Evolutionary conservation across 2,888 invertebrate genomes (phyloP), one percentile per base, ranked within the genome.

Genomic region (Leucophenga maculata): DNA sequence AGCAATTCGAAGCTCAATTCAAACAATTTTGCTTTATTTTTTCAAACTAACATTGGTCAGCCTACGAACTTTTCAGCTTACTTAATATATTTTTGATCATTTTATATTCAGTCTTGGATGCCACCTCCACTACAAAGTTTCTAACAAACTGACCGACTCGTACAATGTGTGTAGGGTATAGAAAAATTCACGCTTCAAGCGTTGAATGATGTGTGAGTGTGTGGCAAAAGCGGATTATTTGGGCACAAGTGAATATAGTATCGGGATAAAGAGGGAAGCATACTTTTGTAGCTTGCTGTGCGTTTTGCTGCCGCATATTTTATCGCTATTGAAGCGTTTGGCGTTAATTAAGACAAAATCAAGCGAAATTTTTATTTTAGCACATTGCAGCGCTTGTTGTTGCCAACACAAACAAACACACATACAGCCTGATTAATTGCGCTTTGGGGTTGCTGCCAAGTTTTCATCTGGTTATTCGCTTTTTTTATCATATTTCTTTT

Each of bases 281-380:
- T 13, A n/a, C 50, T n/a, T 8, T 50, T 1, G 14, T 50, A 50
- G 50, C 59, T 68, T 46, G 22, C 32, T 32, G 13, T 22, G 69
- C 68, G 72, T 70, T 50, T 50, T 52, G 69, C 76, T 79, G 77
- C 75, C 78, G 83, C 85, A 86, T 86, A 86, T 86, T 86, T 86
- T 86, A 86, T 85, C 79, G 84, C 86, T 85, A 86, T 86, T 86
- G 86, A 86, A 86, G 86, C 86, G 86, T 86, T 86, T 86, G 86
- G 86, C 86, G 86, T 86, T 86, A 86, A 86, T 86, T 86, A 86
- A 86, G 86, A 86, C 86, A 86, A 86, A 86, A 86, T 86, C 87
- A 86, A 80, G 85, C 84, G 76, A 84, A 76, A 82, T 85, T 86
- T 86, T 48, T 64, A n/a, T 59, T 32, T 86, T 86, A 84, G 82